A percentile compares a stretch with the other conserved stretches of the same genome.
Evolutionary conservation across 2,888 invertebrate species (phyloP).

Genomic region (Ditylenchus weischeri): DNA sequence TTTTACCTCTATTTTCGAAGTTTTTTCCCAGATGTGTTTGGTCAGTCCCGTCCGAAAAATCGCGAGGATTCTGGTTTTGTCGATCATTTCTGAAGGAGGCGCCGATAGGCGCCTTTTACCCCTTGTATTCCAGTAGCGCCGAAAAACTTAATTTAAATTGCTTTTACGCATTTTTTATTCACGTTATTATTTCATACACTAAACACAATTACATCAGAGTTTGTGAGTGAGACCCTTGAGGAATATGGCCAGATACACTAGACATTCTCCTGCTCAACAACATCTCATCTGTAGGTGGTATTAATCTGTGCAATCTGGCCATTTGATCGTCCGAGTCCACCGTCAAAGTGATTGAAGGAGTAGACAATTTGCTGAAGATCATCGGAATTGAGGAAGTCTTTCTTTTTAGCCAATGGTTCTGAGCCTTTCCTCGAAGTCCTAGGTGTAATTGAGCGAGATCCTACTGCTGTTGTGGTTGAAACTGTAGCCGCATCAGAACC

Average conservation of each 20-base stretch:
- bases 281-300: conserved; percentile 21
- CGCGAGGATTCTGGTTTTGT: no score
- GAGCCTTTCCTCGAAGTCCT: background rate
- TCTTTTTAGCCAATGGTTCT: background rate
- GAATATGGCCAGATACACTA: background rate
- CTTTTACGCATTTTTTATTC: no score
- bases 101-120: no score
- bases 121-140: no score
- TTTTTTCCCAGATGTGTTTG: no score
- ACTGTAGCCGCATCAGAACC: background rate
- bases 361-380: conserved; percentile 20
- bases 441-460: background rate
- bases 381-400: conserved; percentile 17
- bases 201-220: no score
- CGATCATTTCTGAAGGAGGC: no score
- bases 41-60: no score
- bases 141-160: no score
- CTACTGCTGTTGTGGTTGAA: background rate
- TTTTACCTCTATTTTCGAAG: no score
- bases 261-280: conserved; percentile 14
- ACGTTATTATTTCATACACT: no score
- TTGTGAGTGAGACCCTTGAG: no score
- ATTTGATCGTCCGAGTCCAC: background rate
- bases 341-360: conserved; percentile 17
- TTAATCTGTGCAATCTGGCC: conserved; percentile 13